Base-by-base conservation (phyloP, 2,888 invertebrate genomes). In the Nemapogon koenigi region DNA sequence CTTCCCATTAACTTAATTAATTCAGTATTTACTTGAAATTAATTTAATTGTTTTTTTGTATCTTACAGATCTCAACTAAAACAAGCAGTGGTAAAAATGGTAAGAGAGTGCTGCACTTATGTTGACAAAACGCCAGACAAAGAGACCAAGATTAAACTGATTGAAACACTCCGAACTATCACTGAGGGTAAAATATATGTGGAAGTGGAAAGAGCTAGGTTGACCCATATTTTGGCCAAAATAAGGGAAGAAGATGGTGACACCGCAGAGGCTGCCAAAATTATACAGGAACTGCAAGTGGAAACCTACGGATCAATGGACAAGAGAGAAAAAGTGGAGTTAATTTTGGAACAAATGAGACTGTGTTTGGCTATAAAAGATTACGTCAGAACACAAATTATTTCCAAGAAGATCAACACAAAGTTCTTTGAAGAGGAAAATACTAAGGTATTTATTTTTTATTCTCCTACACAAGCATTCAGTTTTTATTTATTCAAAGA, bases 231-330 rank as follows among this genome's bases (percentile, higher is more conserved):
- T 49, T 68, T 96, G 43, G 91, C 93, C 1, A 87, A 90, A 58
- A 88, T 93, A 39, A 88, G 92, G 45, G 90, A 96, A 55, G 86
- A 87, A 2, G 91, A 91, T 57, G 89, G 28, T 28, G 28, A 95
- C 62, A 82, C 94, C 2, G 81, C 88, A 4, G 95, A 92, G 52
- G 99, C 99, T 11, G 95, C 96, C 0, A 86, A 90, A 46, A 92
- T 97, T 38, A 90, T 99, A 62, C 93, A 98, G 59, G 99, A 99
- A 60, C 79, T 99, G 4, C 99, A 78, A 54, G 90, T 83, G 13
- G 99, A 99, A 73, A 99, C 99, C 0, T 99, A 96, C 59, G 99
- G 99, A 3, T 97, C 97, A 0, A 99, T 99, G 99, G 95, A 97
- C 45, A 94, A 95, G 62, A 83, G 91, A 39, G 99, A 99, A 65